Percentiles rank a stretch among this genome's conserved stretches.
Conservation (phyloP, 2,113 vertebrate genomes). For the Machaerirhynchus nigripectus region DNA sequence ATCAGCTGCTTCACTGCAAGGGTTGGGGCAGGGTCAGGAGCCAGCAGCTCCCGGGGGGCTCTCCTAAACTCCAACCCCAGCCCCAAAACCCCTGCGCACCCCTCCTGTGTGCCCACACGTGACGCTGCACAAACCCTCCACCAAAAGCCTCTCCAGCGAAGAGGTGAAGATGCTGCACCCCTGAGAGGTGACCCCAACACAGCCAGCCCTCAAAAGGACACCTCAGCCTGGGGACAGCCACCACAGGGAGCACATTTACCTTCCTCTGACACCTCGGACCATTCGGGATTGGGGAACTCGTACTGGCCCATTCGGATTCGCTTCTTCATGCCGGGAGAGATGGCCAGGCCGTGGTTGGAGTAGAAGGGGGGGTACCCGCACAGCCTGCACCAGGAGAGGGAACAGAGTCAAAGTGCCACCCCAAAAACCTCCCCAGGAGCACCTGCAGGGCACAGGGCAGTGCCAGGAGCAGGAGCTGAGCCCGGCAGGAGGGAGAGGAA, state of each 20-base stretch:
- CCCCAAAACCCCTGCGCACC: rapidly evolving
- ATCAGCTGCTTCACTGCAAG: slow-evolving; percentile 92
- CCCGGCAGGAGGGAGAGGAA: rapidly evolving
- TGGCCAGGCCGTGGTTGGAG: slow-evolving; percentile 95
- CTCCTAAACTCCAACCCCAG: rapidly evolving
- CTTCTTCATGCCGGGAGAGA: slow-evolving; percentile 98
- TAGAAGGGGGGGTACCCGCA: slow-evolving; percentile 98
- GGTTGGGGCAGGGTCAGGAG: neutral
- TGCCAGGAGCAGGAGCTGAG: neutral
- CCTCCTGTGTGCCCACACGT: neutral
- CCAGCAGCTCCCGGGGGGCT: neutral
- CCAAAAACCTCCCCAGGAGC: neutral
- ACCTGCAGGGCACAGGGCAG: neutral
- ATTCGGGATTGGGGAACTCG: slow-evolving; percentile 96
- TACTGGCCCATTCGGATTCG: slow-evolving; percentile 95
- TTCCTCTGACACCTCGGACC: slow-evolving; percentile 96
- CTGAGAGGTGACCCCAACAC: neutral
- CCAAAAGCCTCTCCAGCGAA: neutral
- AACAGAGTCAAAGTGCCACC: rapidly evolving
- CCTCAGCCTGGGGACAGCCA: neutral
- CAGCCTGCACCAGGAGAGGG: slow-evolving; percentile 69
- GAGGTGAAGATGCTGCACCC: neutral
- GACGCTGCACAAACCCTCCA: neutral
- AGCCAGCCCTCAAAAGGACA: neutral
- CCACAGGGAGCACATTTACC: slow-evolving; percentile 55